A percentile compares a stretch with the other conserved stretches of the same genome.
Conservation (phyloP, 2,888 invertebrate genomes). For the Blera fallax region DNA sequence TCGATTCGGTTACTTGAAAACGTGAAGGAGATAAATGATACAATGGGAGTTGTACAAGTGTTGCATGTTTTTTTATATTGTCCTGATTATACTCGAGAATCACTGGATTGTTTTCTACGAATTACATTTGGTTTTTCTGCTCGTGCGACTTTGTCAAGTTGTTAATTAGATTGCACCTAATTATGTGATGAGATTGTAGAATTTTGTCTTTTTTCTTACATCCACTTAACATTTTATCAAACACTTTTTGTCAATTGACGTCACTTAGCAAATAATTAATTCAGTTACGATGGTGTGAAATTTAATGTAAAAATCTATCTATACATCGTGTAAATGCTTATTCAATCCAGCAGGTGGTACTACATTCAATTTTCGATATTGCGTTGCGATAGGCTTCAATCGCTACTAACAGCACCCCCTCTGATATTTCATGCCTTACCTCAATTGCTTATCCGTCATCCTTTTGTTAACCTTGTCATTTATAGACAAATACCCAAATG, state of each 20-base stretch:
- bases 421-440: neutral
- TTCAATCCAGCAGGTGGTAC: no score
- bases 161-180: neutral
- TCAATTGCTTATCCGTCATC: neutral
- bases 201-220: neutral
- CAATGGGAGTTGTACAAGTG: conserved; percentile 58
- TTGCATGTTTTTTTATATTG: neutral
- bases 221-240: neutral
- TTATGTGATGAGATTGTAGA: neutral
- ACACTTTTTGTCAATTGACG: neutral
- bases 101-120: neutral
- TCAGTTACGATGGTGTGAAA: no score
- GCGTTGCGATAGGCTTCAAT: no score
- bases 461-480: neutral
- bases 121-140: neutral
- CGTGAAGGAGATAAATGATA: conserved; percentile 75
- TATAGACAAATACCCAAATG: neutral
- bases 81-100: neutral
- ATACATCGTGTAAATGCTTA: no score
- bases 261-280: neutral
- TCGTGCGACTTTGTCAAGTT: neutral
- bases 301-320: no score
- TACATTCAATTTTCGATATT: no score
- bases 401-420: neutral
- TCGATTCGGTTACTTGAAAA: conserved; percentile 22